Percentiles rank a stretch among this genome's conserved stretches.
phyloP scores from a whole-genome alignment of 1,140 invertebrate genomes.

The Apis cerana region DNA sequence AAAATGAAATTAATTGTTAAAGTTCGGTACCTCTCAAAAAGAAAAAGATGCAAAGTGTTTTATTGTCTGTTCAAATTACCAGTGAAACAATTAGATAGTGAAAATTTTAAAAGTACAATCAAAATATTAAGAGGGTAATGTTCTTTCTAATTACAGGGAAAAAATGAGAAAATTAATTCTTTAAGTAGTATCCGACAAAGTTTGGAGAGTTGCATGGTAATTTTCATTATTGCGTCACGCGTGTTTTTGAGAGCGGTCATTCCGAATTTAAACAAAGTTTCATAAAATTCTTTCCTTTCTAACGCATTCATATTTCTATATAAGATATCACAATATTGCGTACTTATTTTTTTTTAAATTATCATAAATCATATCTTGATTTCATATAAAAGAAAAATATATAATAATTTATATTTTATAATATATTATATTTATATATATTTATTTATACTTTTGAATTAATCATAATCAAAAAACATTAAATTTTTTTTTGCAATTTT shows the following conservation, averaged over 20 bases:
- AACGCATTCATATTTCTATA: not conserved
- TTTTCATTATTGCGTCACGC: slow-evolving; percentile 3
- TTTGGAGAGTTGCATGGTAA: not conserved
- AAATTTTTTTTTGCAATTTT: no score
- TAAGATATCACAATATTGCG: not conserved
- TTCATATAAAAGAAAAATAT: no score
- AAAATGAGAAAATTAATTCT: slow-evolving; percentile 1
- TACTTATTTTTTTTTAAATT: no score
- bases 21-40: not conserved
- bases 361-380: no score
- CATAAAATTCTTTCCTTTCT: not conserved
- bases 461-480: no score
- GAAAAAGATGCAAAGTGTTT: not conserved
- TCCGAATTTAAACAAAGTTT: not conserved
- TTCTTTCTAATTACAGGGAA: no score
- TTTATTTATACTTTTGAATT: no score
- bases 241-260: not conserved
- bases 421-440: no score
- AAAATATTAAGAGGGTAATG: not conserved
- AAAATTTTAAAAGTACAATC: not conserved
- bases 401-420: no score
- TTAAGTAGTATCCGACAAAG: not conserved
- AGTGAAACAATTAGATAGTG: not conserved
- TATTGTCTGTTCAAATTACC: not conserved
- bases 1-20: not conserved